Percentiles rank a stretch among this genome's conserved stretches.
Conservation (phyloP, 2,888 invertebrate genomes). For the Boloria euphrosyne region DNA sequence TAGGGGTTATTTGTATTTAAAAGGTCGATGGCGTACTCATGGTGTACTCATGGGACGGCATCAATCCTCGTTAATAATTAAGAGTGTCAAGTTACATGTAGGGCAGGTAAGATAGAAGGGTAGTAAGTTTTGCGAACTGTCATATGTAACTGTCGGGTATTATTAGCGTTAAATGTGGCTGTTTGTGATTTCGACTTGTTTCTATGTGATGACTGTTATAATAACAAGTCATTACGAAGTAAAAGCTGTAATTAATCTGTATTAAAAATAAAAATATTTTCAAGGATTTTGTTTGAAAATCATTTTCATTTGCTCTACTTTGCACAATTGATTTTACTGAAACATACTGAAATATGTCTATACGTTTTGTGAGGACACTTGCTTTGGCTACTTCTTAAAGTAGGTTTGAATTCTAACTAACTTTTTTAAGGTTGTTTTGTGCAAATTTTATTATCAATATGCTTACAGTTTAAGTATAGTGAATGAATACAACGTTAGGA, state of each 20-base stretch:
- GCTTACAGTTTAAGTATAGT: no score
- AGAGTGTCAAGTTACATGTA: constrained; percentile 49
- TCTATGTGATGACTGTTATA: background rate
- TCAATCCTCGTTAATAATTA: constrained; percentile 74
- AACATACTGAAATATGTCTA: no score
- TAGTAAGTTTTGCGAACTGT: constrained; percentile 26
- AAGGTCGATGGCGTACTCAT: constrained; percentile 39
- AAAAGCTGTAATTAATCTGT: background rate
- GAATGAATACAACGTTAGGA: no score
- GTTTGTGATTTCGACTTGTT: constrained; percentile 23
- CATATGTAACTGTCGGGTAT: constrained; percentile 27
- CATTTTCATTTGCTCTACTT: no score
- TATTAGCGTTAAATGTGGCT: constrained; percentile 18
- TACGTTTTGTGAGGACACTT: no score
- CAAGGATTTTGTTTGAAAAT: no score
- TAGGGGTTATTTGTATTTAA: constrained; percentile 13
- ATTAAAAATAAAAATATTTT: background rate
- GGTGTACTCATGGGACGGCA: constrained; percentile 54
- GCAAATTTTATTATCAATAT: no score
- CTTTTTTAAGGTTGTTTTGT: no score
- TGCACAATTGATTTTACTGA: no score
- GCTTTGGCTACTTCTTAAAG: no score
- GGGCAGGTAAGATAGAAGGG: constrained; percentile 42
- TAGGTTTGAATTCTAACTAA: no score
- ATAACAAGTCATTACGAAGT: background rate